phyloP scores from a whole-genome alignment of 2,888 invertebrate genomes.

The Boloria euphrosyne region DNA sequence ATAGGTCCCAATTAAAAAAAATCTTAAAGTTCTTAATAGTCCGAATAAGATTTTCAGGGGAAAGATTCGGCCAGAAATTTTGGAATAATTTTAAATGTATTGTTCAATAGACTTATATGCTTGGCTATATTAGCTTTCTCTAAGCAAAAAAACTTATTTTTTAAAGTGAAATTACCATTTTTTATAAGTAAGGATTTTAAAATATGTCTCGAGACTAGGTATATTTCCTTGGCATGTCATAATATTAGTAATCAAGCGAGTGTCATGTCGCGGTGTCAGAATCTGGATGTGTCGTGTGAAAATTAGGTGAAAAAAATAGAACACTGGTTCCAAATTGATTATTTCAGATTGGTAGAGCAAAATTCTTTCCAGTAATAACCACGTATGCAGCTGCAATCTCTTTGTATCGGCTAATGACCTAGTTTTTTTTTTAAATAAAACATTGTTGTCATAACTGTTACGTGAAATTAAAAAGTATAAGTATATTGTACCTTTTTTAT shows the following conservation, averaged over 20 bases:
- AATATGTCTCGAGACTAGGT: neutral
- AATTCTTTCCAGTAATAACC: neutral
- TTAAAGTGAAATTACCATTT: no score
- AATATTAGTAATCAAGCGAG: constrained; percentile 42
- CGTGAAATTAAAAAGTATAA: neutral
- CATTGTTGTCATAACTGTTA: constrained; percentile 1
- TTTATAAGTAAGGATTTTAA: neutral
- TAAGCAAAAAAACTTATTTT: no score
- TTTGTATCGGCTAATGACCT: constrained; percentile 6
- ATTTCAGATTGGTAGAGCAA: neutral
- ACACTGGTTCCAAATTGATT: constrained; percentile 7
- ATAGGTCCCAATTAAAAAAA: no score
- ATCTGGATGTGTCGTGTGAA: constrained; percentile 17
- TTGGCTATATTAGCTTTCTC: no score
- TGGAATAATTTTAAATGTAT: no score
- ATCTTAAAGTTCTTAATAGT: no score
- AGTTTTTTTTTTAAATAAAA: constrained; percentile 8
- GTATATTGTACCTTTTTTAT: neutral
- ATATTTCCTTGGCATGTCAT: constrained; percentile 41
- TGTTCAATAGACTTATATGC: no score
- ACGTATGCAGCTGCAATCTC: constrained; percentile 5
- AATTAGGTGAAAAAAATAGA: constrained; percentile 18
- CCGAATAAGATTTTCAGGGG: no score
- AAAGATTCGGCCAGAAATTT: no score
- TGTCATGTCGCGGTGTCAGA: constrained; percentile 34